phyloP scores from a whole-genome alignment of 2,113 vertebrate species.

The Pachyramphus minor region DNA sequence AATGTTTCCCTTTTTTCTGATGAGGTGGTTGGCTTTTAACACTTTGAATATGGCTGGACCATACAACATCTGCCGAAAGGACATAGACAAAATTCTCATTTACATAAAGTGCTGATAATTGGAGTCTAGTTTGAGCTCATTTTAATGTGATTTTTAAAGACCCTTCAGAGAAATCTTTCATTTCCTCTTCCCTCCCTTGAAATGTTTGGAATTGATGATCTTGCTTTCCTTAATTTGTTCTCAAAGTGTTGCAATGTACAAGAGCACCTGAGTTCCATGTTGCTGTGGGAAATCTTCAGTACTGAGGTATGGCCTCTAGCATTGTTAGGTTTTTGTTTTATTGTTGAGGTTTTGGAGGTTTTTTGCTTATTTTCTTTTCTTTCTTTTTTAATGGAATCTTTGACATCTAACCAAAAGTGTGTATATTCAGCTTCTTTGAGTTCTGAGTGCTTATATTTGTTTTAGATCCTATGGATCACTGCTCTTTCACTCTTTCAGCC shows the following conservation, averaged over 20 bases:
- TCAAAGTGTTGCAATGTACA: background rate
- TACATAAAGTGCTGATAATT: background rate
- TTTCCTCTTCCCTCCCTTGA: background rate
- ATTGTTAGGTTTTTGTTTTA: background rate
- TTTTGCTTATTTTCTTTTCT: background rate
- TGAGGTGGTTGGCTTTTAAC: background rate
- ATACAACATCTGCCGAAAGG: background rate
- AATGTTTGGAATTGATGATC: background rate
- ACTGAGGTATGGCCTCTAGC: background rate
- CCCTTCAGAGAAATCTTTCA: background rate
- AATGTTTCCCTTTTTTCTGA: conserved; percentile 23
- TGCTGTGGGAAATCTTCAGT: conserved; percentile 33
- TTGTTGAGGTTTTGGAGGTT: background rate
- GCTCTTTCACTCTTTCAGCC: conserved; percentile 13
- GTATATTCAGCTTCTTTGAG: background rate
- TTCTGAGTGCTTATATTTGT: background rate
- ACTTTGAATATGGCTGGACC: background rate
- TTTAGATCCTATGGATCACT: background rate
- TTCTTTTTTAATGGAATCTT: background rate
- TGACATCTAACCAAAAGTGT: background rate
- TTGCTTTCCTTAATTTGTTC: background rate
- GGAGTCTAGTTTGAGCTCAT: background rate
- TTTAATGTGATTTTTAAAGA: background rate
- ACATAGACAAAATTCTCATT: background rate
- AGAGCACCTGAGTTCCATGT: background rate